Evolutionary conservation across 2,113 vertebrate species (phyloP), one percentile per base, ranked within the genome.

Genomic region (Campylomormyrus tamandua): DNA sequence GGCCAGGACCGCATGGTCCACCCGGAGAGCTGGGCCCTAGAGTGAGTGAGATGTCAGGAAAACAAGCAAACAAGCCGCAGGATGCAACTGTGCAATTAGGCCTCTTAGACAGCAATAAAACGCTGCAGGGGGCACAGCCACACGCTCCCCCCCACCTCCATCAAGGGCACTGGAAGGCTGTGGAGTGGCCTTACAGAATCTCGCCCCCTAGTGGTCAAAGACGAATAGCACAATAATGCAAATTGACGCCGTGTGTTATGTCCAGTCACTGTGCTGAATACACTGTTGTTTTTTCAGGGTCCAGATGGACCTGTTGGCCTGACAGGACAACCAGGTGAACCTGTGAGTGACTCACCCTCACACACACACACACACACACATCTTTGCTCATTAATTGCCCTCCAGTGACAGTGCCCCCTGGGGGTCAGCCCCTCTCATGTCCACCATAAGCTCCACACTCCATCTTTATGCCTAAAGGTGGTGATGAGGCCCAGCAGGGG

Each of bases 291-390:
- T 88, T 92, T 89, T 87, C 85, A 99, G 98, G 98, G 98, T 88
- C 92, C 96, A 3, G 93, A 96, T 4, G 98, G 98, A 89, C 96
- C 95, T 62, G 93, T 94, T 0, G 98, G 98, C 83, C 96, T 97
- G 31, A 95, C 95, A 85, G 98, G 98, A 56, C 97, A 97, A 92
- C 94, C 97, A 2, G 97, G 98, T 13, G 97, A 99, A 95, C 95
- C 97, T 27, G 98, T 99, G 92, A 97, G 98, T 97, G 88, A 89
- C 62, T 53, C 0, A 15, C 77, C 5, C 58, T 17, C 24, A 45
- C 35, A 27, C n/a, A 53, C 27, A 46, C 7, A 49, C 89, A 39
- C n/a, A 15, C 50, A 46, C 48, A 9, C 10, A 11, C 66, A 31
- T 10, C 27, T 35, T 35, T 5, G 70, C 74, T 80, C 11, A 39